Base-by-base conservation (phyloP, 2,113 vertebrate genomes). In the Scartelaos histophorus region DNA sequence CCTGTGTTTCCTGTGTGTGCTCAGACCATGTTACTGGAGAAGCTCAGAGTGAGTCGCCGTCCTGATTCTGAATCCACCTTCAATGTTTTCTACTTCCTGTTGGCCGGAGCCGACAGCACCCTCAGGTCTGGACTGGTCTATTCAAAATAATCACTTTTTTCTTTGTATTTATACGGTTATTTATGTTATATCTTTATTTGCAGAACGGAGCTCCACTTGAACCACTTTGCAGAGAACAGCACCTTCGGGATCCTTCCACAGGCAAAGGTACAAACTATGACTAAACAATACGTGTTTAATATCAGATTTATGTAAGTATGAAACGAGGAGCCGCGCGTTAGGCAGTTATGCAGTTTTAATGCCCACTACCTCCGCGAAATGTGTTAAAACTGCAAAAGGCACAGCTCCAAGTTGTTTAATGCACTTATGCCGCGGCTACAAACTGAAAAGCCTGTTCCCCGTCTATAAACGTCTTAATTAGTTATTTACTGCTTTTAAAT, bases 151-250 rank as follows among this genome's bases (percentile, higher is more conserved):
- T 51, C 49, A 17, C 16, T 51, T 19, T 51, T 51, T 12, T 49
- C 0, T 13, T 13, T 49, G 49, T 51, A 17, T 17, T 51, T 1
- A 15, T 51, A 3, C 16, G 24, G 19, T n/a, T 1, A 7, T 53
- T 53, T 19, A 7, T 16, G 34, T 13, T 34, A 34, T 16, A 5
- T 5, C 19, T 16, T 34, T 34, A 7, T 60, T 34, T 77, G 0
- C 89, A 99, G 98, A 88, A 99, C 97, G 0, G 98, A 99, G 91
- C 94, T 99, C 75, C 96, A 99, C 88, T 94, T 99, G 78, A 98
- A 95, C 92, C 97, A 98, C 88, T 86, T 99, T 84, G 94, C 96
- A 13, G 97, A 99, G 77, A 96, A 95, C 92, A 98, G 94, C 7
- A 89, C 95, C 57, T 99, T 99, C 6, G 95, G 96, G 82, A 98